Evolutionary conservation across 2,888 invertebrate species (phyloP).

Genomic region (Drosophila kambysellisi): DNA sequence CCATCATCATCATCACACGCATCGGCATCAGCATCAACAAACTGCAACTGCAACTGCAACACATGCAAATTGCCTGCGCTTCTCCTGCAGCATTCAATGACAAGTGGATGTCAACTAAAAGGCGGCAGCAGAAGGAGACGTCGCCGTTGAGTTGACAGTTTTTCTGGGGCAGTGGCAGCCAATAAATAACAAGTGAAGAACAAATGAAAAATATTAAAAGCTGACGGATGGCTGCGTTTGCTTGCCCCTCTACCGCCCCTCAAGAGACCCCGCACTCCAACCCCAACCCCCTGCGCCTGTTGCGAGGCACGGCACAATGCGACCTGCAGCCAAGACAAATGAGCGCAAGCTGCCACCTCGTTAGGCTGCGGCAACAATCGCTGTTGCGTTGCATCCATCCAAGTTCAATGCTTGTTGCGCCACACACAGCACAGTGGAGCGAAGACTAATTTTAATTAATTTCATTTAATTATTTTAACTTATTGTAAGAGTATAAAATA

Average conservation of each 20-base stretch:
- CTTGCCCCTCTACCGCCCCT: constrained; percentile 8
- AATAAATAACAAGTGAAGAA: constrained; percentile 79
- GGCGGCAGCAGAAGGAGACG: constrained; percentile 13
- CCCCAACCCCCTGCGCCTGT: not conserved
- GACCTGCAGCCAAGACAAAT: constrained; percentile 53
- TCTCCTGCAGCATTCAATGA: constrained; percentile 62
- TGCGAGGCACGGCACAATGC: constrained; percentile 41
- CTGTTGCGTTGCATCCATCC: constrained; percentile 31
- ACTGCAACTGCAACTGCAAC: constrained; percentile 62
- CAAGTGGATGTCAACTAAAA: constrained; percentile 70
- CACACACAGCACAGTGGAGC: constrained; percentile 43
- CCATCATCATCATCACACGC: constrained; percentile 18
- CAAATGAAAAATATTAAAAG: constrained; percentile 83
- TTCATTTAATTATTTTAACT: not conserved
- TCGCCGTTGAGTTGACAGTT: constrained; percentile 43
- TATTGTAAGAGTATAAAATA: not conserved
- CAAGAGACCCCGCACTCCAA: not conserved
- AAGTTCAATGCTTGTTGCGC: constrained; percentile 58
- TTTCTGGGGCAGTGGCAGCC: constrained; percentile 43
- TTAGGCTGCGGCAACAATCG: constrained; percentile 22
- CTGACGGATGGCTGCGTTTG: constrained; percentile 81
- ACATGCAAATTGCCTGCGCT: constrained; percentile 62
- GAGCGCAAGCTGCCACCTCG: constrained; percentile 60
- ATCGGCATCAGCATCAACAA: constrained; percentile 11
- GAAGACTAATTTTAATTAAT: not conserved